These are phyloP conservation scores for Myotis lucifugus DNA, from an alignment of 2,113 vertebrate genomes.

Conservation along the genomic window DNA sequence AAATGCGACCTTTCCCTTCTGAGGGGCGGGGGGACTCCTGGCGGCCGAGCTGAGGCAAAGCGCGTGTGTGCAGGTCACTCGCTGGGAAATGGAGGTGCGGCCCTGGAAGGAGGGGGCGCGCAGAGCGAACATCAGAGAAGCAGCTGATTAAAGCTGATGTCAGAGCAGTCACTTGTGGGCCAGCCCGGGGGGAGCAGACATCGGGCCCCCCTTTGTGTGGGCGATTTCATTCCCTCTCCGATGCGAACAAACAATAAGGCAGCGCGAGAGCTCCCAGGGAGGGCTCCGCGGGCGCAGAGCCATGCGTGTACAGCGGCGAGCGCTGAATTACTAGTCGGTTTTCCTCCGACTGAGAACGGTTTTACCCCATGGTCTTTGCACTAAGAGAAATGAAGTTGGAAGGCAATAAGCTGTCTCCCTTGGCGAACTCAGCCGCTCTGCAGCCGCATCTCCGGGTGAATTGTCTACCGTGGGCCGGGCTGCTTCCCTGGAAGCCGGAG, in stretches of 20 bases:
- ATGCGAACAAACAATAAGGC: constrained; percentile 20
- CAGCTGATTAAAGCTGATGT: constrained; percentile 39
- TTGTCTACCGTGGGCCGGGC: not conserved
- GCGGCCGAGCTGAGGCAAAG: not conserved
- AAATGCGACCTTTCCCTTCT: constrained; percentile 27
- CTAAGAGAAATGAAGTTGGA: constrained; percentile 34
- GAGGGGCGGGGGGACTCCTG: not conserved
- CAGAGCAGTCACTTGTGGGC: constrained; percentile 48
- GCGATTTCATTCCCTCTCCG: constrained; percentile 60
- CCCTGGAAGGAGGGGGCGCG: not conserved
- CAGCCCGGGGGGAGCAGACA: not conserved
- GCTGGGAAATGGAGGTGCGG: not conserved
- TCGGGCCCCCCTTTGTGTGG: not conserved
- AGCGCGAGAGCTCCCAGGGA: not conserved
- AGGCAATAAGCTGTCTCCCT: constrained; percentile 47
- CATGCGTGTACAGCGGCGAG: not conserved
- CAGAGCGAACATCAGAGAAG: not conserved
- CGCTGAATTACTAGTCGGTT: not conserved
- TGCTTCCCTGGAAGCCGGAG: not conserved
- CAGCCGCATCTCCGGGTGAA: not conserved
- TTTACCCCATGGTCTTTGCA: constrained; percentile 25
- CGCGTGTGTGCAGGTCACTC: not conserved
- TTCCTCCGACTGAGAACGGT: constrained; percentile 42
- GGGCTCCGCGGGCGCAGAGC: not conserved
- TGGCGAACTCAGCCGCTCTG: not conserved